These are phyloP conservation scores for Lucilia cuprina DNA, from an alignment of 1,140 invertebrate genomes.

Conservation along the genomic window DNA sequence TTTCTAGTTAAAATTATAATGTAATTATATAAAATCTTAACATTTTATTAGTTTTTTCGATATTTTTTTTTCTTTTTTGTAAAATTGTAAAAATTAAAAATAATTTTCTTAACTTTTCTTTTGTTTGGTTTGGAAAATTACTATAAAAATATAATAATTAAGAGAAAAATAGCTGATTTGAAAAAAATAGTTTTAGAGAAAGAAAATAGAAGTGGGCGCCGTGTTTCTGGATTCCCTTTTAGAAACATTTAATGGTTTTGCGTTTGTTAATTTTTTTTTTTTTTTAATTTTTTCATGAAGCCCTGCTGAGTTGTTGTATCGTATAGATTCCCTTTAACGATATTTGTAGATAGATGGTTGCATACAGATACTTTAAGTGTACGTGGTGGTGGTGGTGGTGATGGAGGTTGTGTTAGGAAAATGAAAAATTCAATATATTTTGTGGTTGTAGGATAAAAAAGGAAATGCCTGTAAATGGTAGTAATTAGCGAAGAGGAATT, in stretches of 20 bases:
- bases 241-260: constrained; percentile 25
- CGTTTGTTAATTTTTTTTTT: not conserved
- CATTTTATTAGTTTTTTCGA: too few species aligned
- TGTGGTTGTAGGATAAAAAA: not conserved
- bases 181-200: not conserved
- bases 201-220: constrained; percentile 18
- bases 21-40: too few species aligned
- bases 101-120: not conserved
- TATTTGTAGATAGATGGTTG: constrained; percentile 24
- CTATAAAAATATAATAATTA: not conserved
- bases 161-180: not conserved
- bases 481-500: constrained; percentile 3
- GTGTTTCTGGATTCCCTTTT: constrained; percentile 21
- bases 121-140: not conserved
- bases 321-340: constrained; percentile 42
- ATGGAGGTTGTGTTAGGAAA: not conserved
- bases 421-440: not conserved
- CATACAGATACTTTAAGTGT: not conserved
- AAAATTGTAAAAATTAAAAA: not conserved
- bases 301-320: constrained; percentile 38
- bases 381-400: not conserved
- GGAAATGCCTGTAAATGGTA: constrained; percentile 21
- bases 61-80: not conserved
- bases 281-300: not conserved
- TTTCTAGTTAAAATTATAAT: too few species aligned